phyloP scores from a whole-genome alignment of 2,797 vertebrate genomes.

The Paratrypauchen microcephalus region DNA sequence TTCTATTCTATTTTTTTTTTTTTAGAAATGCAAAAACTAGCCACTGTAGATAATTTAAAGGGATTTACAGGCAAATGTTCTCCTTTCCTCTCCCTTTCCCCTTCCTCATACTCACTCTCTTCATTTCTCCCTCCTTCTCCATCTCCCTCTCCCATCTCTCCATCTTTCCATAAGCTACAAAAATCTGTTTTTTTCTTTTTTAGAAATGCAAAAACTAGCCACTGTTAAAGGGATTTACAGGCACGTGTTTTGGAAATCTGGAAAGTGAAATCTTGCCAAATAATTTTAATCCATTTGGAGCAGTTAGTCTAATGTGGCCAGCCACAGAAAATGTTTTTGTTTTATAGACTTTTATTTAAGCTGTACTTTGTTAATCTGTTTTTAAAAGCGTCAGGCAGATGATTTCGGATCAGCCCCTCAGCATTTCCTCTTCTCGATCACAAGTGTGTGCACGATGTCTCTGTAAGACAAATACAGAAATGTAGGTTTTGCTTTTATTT shows the following conservation, averaged over 20 bases:
- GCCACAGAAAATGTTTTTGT: slow-evolving; percentile 31
- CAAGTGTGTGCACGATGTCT: no score
- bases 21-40: slow-evolving; percentile 64
- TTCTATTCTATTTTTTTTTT: slow-evolving; percentile 5
- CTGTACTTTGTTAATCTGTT: slow-evolving; percentile 12
- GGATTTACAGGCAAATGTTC: slow-evolving; percentile 64
- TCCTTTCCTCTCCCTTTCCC: no score
- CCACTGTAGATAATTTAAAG: slow-evolving; percentile 71
- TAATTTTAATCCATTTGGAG: slow-evolving; percentile 36
- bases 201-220: slow-evolving; percentile 66
- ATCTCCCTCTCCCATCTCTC: no score
- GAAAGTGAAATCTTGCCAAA: slow-evolving; percentile 57
- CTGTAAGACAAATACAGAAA: no score
- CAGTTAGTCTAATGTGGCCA: slow-evolving; percentile 41
- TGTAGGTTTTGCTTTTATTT: no score
- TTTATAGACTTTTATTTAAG: slow-evolving; percentile 34
- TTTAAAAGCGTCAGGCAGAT: background rate
- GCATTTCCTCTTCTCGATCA: no score
- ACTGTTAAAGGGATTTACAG: slow-evolving; percentile 68
- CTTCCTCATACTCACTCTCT: no score
- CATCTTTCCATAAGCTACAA: slow-evolving; percentile 58
- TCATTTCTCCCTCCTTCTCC: no score
- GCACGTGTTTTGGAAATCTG: slow-evolving; percentile 60
- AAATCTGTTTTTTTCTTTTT: slow-evolving; percentile 30
- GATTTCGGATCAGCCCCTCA: background rate